These are phyloP conservation scores for Odontamblyopus rebecca DNA, from an alignment of 2,797 vertebrate species.

Conservation along the genomic window DNA sequence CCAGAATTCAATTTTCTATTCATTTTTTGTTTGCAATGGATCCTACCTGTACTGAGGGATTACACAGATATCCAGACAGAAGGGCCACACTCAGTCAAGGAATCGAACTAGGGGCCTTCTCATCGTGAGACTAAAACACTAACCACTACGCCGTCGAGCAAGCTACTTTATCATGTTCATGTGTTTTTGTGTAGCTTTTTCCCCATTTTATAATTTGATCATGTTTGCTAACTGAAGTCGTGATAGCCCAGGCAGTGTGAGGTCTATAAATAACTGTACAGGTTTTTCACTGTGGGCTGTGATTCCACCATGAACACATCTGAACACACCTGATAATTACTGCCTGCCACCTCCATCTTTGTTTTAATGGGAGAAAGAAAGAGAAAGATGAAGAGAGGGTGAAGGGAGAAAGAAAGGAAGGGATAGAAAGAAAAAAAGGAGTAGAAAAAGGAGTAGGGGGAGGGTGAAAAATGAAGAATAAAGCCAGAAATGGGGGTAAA, in stretches of 20 bases:
- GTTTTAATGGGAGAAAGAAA: slow-evolving; percentile 10
- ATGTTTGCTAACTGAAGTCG: slow-evolving; percentile 58
- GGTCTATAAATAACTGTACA: slow-evolving; percentile 82
- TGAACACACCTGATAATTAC: slow-evolving; percentile 42
- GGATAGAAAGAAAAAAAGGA: background rate
- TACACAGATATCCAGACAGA: too few species aligned
- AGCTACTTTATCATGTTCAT: background rate
- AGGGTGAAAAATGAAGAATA: background rate
- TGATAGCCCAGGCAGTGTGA: slow-evolving; percentile 80
- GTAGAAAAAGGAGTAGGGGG: background rate
- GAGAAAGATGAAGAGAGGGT: background rate
- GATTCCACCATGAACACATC: slow-evolving; percentile 67
- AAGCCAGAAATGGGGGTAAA: too few species aligned
- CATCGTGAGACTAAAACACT: background rate
- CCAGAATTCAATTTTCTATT: too few species aligned
- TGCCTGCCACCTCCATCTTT: slow-evolving; percentile 26
- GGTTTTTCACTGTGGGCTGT: slow-evolving; percentile 69
- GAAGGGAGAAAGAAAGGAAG: background rate
- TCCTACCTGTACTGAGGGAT: too few species aligned
- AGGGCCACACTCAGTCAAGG: background rate
- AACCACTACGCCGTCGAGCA: background rate
- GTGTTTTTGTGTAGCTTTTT: background rate
- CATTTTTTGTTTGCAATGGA: too few species aligned
- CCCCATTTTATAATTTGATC: background rate
- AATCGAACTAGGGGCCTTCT: background rate